Evolutionary conservation across 2,113 vertebrate genomes (phyloP), one percentile per base, ranked within the genome.

Genomic region (Rhineura floridana): DNA sequence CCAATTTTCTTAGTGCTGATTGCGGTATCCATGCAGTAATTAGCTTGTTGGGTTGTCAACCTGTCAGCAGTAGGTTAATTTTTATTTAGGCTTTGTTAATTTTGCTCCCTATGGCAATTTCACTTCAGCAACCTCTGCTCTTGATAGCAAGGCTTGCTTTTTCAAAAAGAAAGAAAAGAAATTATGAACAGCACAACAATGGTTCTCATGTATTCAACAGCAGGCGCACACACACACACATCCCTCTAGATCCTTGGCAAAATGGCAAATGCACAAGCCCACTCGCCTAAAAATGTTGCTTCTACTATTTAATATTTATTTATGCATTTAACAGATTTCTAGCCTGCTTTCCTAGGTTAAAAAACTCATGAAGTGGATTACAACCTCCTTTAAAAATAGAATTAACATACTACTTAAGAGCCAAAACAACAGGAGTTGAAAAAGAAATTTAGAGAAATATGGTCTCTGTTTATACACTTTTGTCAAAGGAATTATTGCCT

Each of bases 81-180:
- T 59, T 81, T 81, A 59, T 81, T 59, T 81, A 36, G 78, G 78
- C 78, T 81, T 62, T 81, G 78, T 81, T 59, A 23, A 81, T 59
- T 39, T 39, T 19, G 17, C 50, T 81, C 52, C 78, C 78, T 59
- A 59, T 81, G 33, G 78, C 48, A 59, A 59, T 81, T 81, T 44
- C 23, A 63, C 23, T 42, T 3, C 11, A 30, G 7, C 52, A 11
- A 59, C 78, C 52, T 81, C 52, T 81, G 33, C 33, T 59, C 80
- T 42, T 12, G 23, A 13, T 11, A 63, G 25, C n/a, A 6, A 44
- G 48, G 52, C 19, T 79, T 36, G 30, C 36, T 12, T 80, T 39
- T 39, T 6, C 4, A 63, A 30, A 42, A 81, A 8, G 39, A 28
- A 78, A 77, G 44, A 46, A 12, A 12, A 48, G 44, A 46, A 23